Percentiles rank a stretch among this genome's conserved stretches.
Conservation (phyloP, 2,797 vertebrate genomes). For the Corythornis leucogaster region DNA sequence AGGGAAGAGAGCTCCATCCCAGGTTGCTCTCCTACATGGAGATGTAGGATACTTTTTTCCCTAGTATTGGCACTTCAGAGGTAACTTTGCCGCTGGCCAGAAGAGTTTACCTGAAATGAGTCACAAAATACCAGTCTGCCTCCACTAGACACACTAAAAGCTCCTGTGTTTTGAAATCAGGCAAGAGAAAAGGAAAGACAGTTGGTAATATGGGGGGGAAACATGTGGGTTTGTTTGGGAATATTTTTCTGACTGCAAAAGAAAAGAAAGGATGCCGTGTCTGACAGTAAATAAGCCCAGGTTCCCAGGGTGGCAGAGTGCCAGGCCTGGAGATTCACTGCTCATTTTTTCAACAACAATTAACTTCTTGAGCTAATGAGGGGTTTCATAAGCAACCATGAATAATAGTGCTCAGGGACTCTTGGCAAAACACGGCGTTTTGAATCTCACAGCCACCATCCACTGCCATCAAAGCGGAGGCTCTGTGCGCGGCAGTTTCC, state of each 20-base stretch:
- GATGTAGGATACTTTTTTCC: background rate
- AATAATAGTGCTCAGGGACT: constrained; percentile 28
- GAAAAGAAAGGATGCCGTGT: background rate
- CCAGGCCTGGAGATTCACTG: constrained; percentile 42
- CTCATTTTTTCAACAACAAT: constrained; percentile 22
- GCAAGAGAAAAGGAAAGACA: background rate
- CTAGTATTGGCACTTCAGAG: fast-evolving
- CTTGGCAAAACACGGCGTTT: background rate
- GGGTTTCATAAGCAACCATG: constrained; percentile 44
- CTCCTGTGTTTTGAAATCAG: fast-evolving
- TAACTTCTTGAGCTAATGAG: constrained; percentile 53
- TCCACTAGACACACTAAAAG: fast-evolving
- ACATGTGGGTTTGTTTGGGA: background rate
- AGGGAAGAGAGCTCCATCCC: background rate
- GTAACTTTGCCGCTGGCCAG: background rate
- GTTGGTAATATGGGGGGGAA: fast-evolving
- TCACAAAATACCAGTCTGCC: background rate
- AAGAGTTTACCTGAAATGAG: background rate
- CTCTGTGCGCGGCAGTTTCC: background rate
- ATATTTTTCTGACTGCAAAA: background rate
- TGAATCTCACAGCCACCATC: background rate
- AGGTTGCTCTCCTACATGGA: fast-evolving
- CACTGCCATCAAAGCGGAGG: fast-evolving
- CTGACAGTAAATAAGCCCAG: background rate
- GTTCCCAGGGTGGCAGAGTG: background rate